Conservation (phyloP, 2,888 invertebrate genomes). For the Lordiphosa fenestrarum region DNA sequence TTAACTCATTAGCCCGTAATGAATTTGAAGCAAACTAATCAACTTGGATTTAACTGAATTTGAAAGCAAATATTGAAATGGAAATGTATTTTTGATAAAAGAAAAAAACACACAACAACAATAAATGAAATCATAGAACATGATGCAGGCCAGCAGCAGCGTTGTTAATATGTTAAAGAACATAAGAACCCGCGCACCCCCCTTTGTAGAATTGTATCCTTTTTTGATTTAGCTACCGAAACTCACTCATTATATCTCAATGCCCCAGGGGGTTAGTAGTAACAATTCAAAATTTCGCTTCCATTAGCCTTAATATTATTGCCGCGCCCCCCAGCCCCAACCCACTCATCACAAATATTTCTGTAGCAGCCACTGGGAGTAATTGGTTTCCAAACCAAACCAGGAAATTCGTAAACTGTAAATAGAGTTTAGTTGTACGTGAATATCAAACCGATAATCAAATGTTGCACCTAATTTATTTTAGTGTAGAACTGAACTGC, state of each 20-base stretch:
- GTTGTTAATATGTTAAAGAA: constrained; percentile 47
- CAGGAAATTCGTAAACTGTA: constrained; percentile 22
- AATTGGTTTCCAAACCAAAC: constrained; percentile 24
- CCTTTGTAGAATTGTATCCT: too few relatives aligned
- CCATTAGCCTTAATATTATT: constrained; percentile 5
- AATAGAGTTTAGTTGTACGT: constrained; percentile 26
- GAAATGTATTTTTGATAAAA: constrained; percentile 60
- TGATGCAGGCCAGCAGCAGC: constrained; percentile 16
- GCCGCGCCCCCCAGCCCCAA: too few relatives aligned
- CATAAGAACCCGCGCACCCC: too few relatives aligned
- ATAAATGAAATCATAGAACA: constrained; percentile 23
- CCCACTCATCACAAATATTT: constrained; percentile 7
- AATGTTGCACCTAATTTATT: constrained; percentile 63
- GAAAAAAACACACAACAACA: constrained; percentile 12
- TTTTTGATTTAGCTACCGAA: too few relatives aligned
- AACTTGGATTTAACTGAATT: constrained; percentile 25
- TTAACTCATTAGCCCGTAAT: constrained; percentile 56
- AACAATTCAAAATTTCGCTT: constrained; percentile 5
- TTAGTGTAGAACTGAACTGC: constrained; percentile 70
- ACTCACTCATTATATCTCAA: too few relatives aligned
- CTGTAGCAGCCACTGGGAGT: constrained; percentile 31
- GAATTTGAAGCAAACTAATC: constrained; percentile 21
- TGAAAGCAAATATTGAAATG: constrained; percentile 20
- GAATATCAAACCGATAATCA: constrained; percentile 45
- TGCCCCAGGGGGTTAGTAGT: background rate